Base-by-base conservation (phyloP, 2,888 invertebrate species). In the Hololepta plana region DNA sequence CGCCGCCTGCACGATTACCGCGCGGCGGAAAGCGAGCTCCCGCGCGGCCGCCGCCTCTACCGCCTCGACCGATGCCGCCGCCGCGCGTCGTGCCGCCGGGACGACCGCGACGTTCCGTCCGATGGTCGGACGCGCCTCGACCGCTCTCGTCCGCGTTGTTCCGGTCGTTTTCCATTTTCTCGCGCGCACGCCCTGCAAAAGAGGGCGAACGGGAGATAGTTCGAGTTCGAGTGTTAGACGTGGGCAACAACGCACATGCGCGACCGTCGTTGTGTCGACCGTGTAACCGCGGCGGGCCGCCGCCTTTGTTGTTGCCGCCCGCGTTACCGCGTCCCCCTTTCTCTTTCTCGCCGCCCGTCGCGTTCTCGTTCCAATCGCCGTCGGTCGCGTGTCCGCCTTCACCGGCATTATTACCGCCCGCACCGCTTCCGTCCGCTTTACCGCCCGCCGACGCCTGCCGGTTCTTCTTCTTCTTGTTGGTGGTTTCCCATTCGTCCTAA, bases 391-490 rank as follows among this genome's bases (percentile, higher is more conserved):
- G 25, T 33, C 35, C 32, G 9, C 22, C 16, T 6, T 34, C 52
- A 44, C 35, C 38, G 26, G 33, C 33, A 4, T 38, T 32, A 15
- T 35, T 27, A 23, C 33, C 31, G 23, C 35, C 24, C 12, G 38
- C 42, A 39, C 38, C 32, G 32, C 44, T 55, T 38, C 48, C 49
- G 47, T 39, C 42, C 51, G 51, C 32, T 15, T 34, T 38, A n/a
- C 36, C 37, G 16, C 32, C 37, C 35, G 25, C 42, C 34, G 27
- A 37, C 32, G 15, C 32, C 10, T 74, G 71, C 44, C 72, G 65
- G 48, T 73, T 76, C 59, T 81, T 85, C 64, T 82, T 84, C 63
- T 85, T 87, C 59, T 84, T 84, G 37, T 81, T 50, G 19, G 64
- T 69, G 32, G 74, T 79, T 47, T 80, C 82, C 84, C 87, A 87